Evolutionary conservation across 2,113 vertebrate genomes (phyloP), one percentile per base, ranked within the genome.

Genomic region (Otocyon megalotis): DNA sequence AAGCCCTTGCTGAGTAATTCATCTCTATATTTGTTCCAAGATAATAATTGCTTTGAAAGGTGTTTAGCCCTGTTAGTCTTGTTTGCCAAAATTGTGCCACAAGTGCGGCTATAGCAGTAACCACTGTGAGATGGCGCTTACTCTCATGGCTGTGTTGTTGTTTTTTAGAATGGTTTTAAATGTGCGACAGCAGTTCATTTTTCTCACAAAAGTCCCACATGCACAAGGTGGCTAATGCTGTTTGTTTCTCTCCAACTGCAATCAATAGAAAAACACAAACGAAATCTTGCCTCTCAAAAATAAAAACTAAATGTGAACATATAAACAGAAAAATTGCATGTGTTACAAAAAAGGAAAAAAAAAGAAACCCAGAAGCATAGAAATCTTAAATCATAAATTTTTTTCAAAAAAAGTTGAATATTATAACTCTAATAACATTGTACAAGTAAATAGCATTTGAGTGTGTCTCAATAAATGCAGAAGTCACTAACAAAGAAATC

Each of bases 1-100:
- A 96, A 95, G 88, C 1, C 48, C 37, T 93, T 88, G 17, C 43
- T 48, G 87, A 94, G 16, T 93, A 95, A 90, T 82, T 88, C 72
- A 77, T 83, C 26, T 79, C 30, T 85, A 1, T 65, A 86, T 94
- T 93, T 97, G 88, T 72, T 90, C 32, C 94, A 53, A 89, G 71
- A 90, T 58, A 91, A 88, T 96, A 90, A n/a, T 37, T 56, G 54
- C 54, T 97, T 94, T 91, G 54, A 86, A 77, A 95, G 76, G 26
- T 94, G 26, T 60, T 87, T 26, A 83, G 19, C 6, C 13, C 6
- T 88, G 6, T 77, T 90, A 86, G 19, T 56, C 77, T 67, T 63
- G 2, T 76, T 96, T 54, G 86, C 26, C 37, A 94, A 65, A 95
- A 90, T 10, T 82, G 26, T 54, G 14, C 71, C 56, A 69, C 3